phyloP scores from a whole-genome alignment of 2,888 invertebrate species.

The Agrochola litura region DNA sequence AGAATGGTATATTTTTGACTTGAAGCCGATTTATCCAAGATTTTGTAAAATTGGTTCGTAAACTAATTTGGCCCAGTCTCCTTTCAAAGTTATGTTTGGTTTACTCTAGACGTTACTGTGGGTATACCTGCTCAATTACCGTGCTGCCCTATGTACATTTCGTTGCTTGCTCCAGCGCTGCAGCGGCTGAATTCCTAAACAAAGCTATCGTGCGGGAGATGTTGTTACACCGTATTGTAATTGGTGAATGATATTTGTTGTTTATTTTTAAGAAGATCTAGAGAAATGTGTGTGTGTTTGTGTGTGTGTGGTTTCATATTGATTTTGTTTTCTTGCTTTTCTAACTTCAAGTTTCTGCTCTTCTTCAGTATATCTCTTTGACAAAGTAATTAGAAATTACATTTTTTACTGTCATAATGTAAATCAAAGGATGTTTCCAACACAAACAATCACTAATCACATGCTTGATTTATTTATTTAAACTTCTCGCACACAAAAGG shows the following conservation, averaged over 20 bases:
- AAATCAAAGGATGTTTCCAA: too few relatives aligned
- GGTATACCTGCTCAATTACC: slow-evolving; percentile 35
- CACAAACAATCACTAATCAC: background rate
- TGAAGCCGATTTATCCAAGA: too few relatives aligned
- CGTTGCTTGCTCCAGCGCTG: slow-evolving; percentile 3
- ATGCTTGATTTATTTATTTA: too few relatives aligned
- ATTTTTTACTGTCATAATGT: background rate
- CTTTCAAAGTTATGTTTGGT: background rate
- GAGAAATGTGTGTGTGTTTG: background rate
- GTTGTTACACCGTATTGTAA: slow-evolving; percentile 11
- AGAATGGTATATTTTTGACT: too few relatives aligned
- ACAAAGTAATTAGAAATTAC: background rate
- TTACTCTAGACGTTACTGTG: slow-evolving; percentile 2
- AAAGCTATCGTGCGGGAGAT: slow-evolving; percentile 11
- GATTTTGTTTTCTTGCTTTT: background rate
- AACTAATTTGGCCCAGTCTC: background rate
- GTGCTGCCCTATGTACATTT: slow-evolving; percentile 6
- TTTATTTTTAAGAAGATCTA: background rate
- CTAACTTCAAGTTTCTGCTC: background rate
- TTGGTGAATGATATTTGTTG: background rate
- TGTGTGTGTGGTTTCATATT: background rate
- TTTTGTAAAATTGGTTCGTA: background rate
- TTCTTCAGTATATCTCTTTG: too few relatives aligned
- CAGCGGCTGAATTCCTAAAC: slow-evolving; percentile 31
- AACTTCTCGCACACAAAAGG: too few relatives aligned